Conservation (phyloP, 1,140 invertebrate genomes). For the Drosophila equinoxialis region DNA sequence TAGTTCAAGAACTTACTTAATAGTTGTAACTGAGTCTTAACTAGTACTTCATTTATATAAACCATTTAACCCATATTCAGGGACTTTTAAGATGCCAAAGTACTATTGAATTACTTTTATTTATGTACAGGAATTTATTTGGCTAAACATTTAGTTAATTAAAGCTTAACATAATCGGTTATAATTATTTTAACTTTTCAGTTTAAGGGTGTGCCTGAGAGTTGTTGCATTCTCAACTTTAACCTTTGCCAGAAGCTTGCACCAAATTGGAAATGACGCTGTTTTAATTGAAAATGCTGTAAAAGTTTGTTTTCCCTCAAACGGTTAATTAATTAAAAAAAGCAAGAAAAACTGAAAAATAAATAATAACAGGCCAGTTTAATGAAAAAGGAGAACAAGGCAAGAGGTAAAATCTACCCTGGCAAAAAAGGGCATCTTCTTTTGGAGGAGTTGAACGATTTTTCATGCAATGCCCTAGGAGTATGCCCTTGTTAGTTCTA, state of each 20-base stretch:
- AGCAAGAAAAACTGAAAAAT: slow-evolving; percentile 7
- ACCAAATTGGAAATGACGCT: slow-evolving; percentile 10
- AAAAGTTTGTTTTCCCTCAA: slow-evolving; percentile 13
- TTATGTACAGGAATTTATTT: too few species aligned
- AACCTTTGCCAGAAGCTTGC: slow-evolving; percentile 3
- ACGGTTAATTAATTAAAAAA: slow-evolving; percentile 45
- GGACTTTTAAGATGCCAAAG: too few species aligned
- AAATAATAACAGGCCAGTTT: background rate
- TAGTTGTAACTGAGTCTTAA: background rate
- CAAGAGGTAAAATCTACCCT: background rate
- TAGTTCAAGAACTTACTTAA: background rate
- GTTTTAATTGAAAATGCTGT: slow-evolving; percentile 27
- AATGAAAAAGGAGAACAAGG: background rate
- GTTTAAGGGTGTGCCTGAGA: background rate
- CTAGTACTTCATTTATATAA: background rate
- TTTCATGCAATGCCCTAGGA: too few species aligned
- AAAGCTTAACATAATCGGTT: background rate
- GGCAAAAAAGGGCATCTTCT: background rate
- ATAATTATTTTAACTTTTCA: too few species aligned
- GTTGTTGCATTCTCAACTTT: background rate
- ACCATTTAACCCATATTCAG: too few species aligned
- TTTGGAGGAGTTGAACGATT: too few species aligned
- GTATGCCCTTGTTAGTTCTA: too few species aligned
- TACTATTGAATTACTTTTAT: too few species aligned
- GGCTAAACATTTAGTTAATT: too few species aligned